Base-by-base conservation (phyloP, 2,113 vertebrate genomes). In the Chitala chitala region DNA sequence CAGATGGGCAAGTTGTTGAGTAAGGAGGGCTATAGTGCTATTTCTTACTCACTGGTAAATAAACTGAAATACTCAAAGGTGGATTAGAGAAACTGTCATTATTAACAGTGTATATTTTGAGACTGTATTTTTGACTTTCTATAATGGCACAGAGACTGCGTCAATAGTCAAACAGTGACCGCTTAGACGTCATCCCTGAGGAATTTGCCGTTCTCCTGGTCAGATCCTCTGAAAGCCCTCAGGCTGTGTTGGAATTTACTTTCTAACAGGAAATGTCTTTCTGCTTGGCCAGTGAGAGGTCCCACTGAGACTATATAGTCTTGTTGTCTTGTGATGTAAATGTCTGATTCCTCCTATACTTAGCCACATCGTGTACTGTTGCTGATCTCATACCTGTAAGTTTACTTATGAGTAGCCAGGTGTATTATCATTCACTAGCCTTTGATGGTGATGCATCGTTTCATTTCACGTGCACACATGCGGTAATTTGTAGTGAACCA, bases 241-340 rank as follows among this genome's bases (percentile, higher is more conserved):
- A 29, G 54, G 70, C 55, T 9, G 40, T 31, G 38, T 15, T 48
- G 55, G 42, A 48, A 56, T 48, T 61, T 29, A 59, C 4, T 31
- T 69, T 48, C 4, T 26, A 66, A 40, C 64, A 5, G 68, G 68
- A 53, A 53, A 29, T 17, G 68, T 8, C 29, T 13, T 53, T 31
- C 29, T 70, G 42, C 13, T 26, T 20, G 51, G 31, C 22, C 22
- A 70, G 5, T 48, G 29, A 29, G 9, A 46, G 36, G 24, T 70
- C 58, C 44, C 56, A 50, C 56, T 8, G 72, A 63, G 71, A 59
- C 6, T 38, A 22, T 26, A 22, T 29, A n/a, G n/a, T 73, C 20
- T 31, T 63, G 26, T 10, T 22, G 8, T 46, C 55, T 42, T 17
- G 20, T 51, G 40, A 17, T 22, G 26, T 15, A 13, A 63, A 63